phyloP scores from a whole-genome alignment of 2,113 vertebrate species.

The Sula dactylatra region DNA sequence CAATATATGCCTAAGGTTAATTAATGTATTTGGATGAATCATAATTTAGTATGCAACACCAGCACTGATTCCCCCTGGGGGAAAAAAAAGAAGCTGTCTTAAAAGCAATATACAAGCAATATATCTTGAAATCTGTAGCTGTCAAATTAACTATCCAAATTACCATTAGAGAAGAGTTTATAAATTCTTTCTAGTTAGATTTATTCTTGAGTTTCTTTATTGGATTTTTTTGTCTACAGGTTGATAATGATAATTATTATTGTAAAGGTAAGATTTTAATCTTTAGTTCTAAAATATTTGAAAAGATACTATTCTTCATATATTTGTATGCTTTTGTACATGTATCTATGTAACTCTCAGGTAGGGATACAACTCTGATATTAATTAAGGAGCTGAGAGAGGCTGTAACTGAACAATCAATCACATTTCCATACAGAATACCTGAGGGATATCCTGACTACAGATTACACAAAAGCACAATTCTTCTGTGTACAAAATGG shows the following conservation, averaged over 20 bases:
- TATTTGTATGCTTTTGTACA: background rate
- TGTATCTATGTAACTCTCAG: background rate
- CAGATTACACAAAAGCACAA: background rate
- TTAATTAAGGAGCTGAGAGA: background rate
- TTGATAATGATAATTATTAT: background rate
- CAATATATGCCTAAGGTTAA: background rate
- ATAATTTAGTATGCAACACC: background rate
- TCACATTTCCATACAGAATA: background rate
- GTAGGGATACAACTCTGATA: background rate
- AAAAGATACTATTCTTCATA: background rate
- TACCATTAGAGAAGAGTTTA: background rate
- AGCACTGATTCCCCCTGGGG: fast-evolving
- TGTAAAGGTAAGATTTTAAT: background rate
- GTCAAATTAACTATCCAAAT: background rate
- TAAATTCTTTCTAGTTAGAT: background rate
- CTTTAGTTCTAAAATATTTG: background rate
- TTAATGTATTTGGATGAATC: background rate
- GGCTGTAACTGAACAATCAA: background rate
- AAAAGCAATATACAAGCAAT: background rate
- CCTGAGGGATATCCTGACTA: background rate
- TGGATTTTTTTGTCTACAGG: background rate
- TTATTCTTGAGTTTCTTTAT: background rate
- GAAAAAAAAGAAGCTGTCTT: background rate
- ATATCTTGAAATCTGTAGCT: background rate
- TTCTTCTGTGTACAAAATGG: background rate